Base-by-base conservation (phyloP, 2,888 invertebrate genomes). In the Ectropis crepuscularia region DNA sequence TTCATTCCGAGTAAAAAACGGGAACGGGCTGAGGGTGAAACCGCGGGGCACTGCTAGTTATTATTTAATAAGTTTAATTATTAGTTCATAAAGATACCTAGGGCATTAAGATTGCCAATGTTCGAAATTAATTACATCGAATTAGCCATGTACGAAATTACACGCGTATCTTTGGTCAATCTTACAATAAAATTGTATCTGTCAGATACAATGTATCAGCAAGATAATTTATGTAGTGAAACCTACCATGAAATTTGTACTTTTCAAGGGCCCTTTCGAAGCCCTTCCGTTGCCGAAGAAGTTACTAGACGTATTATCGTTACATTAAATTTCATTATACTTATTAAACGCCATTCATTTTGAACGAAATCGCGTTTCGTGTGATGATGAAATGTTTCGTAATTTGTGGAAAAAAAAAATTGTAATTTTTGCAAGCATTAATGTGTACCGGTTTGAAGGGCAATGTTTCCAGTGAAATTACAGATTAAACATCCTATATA, bases 291-390 rank as follows among this genome's bases (percentile, higher is more conserved):
- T 47, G 39, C 38, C 42, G n/a, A 45, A 57, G 53, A 63, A 49
- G 49, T 58, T 63, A 58, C 63, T 63, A 53, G 63, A 58, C 42
- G 47, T 36, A 53, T 63, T 53, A 55, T 55, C 16, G 38, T 45
- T 57, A 37, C 53, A 38, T 43, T 57, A 51, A 53, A 28, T 36
- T 60, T 51, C 46, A 63, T 59, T 43, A 58, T 53, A 16, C 6
- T 48, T 38, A 11, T 51, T 47, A 47, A n/a, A 8, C 10, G 45
- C 9, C 39, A 51, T 42, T 54, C 37, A 16, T 47, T 43, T 47
- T 42, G 16, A 45, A 47, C 42, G 48, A 57, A 42, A 36, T 16
- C 48, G 48, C 49, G 45, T 57, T 49, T 41, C 46, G 12, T 39
- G 43, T 9, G 5, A 38, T 61, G 48, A 45, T 45, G 57, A 46